phyloP scores from a whole-genome alignment of 2,888 invertebrate species.

The Dasysyrphus albostriatus region DNA sequence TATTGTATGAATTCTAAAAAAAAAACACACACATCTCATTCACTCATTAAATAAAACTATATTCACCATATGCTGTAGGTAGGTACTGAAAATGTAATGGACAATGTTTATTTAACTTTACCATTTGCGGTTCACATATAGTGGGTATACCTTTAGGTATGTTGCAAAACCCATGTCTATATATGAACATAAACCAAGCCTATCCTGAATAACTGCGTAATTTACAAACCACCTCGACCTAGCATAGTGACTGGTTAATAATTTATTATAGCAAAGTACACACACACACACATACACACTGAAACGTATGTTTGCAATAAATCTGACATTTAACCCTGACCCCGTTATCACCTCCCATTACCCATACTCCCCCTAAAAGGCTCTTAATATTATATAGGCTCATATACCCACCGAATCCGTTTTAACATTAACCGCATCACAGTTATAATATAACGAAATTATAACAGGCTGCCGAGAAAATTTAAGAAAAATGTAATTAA shows the following conservation, averaged over 20 bases:
- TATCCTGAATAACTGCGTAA: slow-evolving; percentile 65
- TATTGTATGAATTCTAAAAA: slow-evolving; percentile 27
- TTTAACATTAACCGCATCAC: slow-evolving; percentile 57
- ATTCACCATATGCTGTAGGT: slow-evolving; percentile 54
- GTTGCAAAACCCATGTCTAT: slow-evolving; percentile 4
- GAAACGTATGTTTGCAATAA: slow-evolving; percentile 64
- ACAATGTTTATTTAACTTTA: slow-evolving; percentile 62
- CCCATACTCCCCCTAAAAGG: not conserved
- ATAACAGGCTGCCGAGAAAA: slow-evolving; percentile 42
- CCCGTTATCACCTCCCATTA: slow-evolving; percentile 28
- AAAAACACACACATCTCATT: slow-evolving; percentile 34
- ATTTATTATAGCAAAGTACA: slow-evolving; percentile 53
- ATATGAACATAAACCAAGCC: not conserved
- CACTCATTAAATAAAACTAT: slow-evolving; percentile 55
- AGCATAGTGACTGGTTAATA: slow-evolving; percentile 68
- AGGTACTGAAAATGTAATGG: slow-evolving; percentile 51
- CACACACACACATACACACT: slow-evolving; percentile 9
- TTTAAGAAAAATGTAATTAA: slow-evolving; percentile 58
- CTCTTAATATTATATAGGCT: not conserved
- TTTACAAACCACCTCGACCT: slow-evolving; percentile 68
- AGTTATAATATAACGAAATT: slow-evolving; percentile 41
- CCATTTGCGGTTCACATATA: slow-evolving; percentile 51
- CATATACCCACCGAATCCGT: slow-evolving; percentile 2
- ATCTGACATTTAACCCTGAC: slow-evolving; percentile 69
- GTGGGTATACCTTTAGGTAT: slow-evolving; percentile 17